Base-by-base conservation (phyloP, 2,113 vertebrate genomes). In the Neogobius melanostomus region DNA sequence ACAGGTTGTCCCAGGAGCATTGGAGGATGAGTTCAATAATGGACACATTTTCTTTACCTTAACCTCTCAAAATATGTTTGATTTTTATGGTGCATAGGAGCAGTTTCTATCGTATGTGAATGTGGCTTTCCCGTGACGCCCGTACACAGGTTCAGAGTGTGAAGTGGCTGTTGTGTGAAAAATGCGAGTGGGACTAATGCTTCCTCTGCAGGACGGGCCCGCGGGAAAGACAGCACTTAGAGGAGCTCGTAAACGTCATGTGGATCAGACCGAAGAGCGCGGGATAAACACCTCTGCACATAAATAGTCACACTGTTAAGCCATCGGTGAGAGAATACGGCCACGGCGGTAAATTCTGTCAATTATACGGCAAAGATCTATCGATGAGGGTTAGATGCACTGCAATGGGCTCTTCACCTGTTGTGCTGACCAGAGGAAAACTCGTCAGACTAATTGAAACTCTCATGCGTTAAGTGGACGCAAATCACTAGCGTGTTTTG, bases 301-400 rank as follows among this genome's bases (percentile, higher is more conserved):
- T 91, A 91, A 88, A 91, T 91, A 90, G 87, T 88, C 79, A 86
- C 85, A 83, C 84, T 74, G 70, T 87, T 80, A 81, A 75, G 84
- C 73, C 74, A 73, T 66, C 69, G 50, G 70, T 67, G 73, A 84
- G 77, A 77, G 73, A 80, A 78, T 71, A 67, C 63, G 3, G 81
- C 76, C 79, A 69, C 78, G 1, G 9, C 28, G 46, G 52, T 84
- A 77, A 91, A 73, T 82, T 82, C 28, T 36, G 28, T 36, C 28
- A 36, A 4, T 36, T 36, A 4, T 36, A 5, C 28, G 28, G 28
- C 3, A 36, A 36, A 36, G 28, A 36, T 87, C 28, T 6, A 73
- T 1, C 6, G 0, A 60, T 15, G 53, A 67, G 47, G 43, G 77
- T 77, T 82, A 76, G 74, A 72, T 11, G 45, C 74, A 44, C 77